Evolutionary conservation across 2,888 invertebrate species (phyloP), one percentile per base, ranked within the genome.

Genomic region (Chorisops tibialis): DNA sequence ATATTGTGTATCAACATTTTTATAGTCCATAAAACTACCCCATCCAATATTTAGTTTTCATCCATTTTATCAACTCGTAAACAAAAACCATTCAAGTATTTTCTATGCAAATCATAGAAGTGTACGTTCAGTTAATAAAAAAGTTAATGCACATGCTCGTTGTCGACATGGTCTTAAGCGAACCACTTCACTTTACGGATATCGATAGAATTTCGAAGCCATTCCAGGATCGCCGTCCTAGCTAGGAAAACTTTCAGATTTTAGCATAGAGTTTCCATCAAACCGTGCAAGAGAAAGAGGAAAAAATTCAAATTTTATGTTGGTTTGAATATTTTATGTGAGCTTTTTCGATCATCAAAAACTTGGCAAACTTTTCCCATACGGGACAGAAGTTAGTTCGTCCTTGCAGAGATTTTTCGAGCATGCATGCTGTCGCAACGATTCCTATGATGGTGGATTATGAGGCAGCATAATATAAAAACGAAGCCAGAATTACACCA

Each of bases 251-350:
- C 30, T 30, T 30, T 5, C 5, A 30, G 30, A 9, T 30, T 30
- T 30, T 30, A 30, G 7, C 30, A 30, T 30, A 7, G 7, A 9
- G 30, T 30, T 30, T 30, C 9, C 30, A 30, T 30, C 30, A 9
- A 30, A 30, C 9, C 5, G 5, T n/a, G n/a, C n/a, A n/a, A n/a
- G n/a, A n/a, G n/a, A n/a, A 30, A 30, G 5, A 5, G 30, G 30
- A 14, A 49, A n/a, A n/a, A 50, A 50, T 30, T 45, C 4, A 19
- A 56, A 56, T 45, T 43, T 56, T 24, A 56, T 56, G 30, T 56
- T 56, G 56, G 43, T 43, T 43, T 56, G 56, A 43, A 56, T 56
- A 56, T 56, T 43, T 56, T 43, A 56, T 43, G 30, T 45, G 35
- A 56, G 30, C 45, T 56, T 43, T 52, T 21, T 11, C 54, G 18